Percentiles rank a stretch among this genome's conserved stretches.
Evolutionary conservation across 2,888 invertebrate species (phyloP).

Genomic region (Calameuta pallipes): DNA sequence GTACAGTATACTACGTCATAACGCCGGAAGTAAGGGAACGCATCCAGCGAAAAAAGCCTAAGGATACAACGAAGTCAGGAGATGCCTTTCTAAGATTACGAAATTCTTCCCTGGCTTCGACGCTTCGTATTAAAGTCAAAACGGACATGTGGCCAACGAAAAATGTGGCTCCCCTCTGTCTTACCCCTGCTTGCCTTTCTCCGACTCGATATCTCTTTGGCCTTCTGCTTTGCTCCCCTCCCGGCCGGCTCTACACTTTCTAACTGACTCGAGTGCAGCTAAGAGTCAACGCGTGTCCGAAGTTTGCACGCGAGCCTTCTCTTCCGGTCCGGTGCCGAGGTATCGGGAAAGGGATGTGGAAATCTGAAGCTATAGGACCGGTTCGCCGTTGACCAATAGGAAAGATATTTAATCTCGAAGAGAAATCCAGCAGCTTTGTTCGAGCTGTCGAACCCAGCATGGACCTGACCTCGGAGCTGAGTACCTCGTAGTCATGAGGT

Average conservation of each 20-base stretch:
- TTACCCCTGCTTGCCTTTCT: neutral
- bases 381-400: neutral
- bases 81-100: constrained; percentile 40
- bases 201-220: neutral
- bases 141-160: neutral
- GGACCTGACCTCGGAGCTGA: neutral
- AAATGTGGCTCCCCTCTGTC: neutral
- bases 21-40: constrained; percentile 7
- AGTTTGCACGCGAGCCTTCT: neutral
- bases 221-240: neutral
- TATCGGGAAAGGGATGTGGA: neutral
- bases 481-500: neutral
- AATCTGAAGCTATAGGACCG: neutral
- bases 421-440: neutral
- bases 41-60: constrained; percentile 10
- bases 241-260: neutral
- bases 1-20: neutral
- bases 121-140: neutral
- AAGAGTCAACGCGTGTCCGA: neutral
- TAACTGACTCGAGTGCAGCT: neutral
- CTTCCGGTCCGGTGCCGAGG: neutral
- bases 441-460: neutral
- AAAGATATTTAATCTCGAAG: neutral
- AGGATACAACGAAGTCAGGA: constrained; percentile 20
- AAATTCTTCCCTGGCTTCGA: constrained; percentile 29